These are phyloP conservation scores for Caenorhabditis panamensis DNA, from an alignment of 2,888 invertebrate species.

Conservation along the genomic window DNA sequence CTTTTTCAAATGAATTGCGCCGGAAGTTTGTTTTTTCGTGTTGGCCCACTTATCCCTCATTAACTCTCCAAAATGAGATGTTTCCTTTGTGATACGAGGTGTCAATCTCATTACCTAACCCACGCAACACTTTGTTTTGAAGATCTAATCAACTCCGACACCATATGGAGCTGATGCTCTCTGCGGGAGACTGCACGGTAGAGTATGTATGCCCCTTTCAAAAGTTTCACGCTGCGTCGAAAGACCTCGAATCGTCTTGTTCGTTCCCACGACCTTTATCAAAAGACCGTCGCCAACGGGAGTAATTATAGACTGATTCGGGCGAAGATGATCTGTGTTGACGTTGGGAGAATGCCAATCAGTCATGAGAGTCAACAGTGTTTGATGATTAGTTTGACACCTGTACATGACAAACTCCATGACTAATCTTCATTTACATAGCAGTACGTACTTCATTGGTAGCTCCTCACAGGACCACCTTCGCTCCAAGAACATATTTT, in stretches of 20 bases:
- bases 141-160: constrained; percentile 31
- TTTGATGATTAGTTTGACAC: neutral
- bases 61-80: constrained; percentile 9
- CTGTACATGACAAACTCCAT: no score
- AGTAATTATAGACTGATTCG: constrained; percentile 34
- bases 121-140: constrained; percentile 21
- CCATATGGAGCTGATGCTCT: constrained; percentile 14
- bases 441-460: no score
- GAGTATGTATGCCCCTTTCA: neutral
- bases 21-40: constrained; percentile 48
- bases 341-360: neutral
- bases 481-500: neutral
- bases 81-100: constrained; percentile 30
- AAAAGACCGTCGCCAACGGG: constrained; percentile 4
- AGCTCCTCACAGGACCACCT: no score
- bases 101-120: constrained; percentile 40
- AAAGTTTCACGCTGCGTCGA: constrained; percentile 7
- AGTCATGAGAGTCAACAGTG: neutral
- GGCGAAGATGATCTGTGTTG: constrained; percentile 10
- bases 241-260: constrained; percentile 5
- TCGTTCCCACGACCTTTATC: constrained; percentile 35
- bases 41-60: constrained; percentile 37
- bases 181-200: constrained; percentile 4
- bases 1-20: constrained; percentile 9
- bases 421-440: no score